phyloP scores from a whole-genome alignment of 2,113 vertebrate genomes.

The Phrynosoma platyrhinos region DNA sequence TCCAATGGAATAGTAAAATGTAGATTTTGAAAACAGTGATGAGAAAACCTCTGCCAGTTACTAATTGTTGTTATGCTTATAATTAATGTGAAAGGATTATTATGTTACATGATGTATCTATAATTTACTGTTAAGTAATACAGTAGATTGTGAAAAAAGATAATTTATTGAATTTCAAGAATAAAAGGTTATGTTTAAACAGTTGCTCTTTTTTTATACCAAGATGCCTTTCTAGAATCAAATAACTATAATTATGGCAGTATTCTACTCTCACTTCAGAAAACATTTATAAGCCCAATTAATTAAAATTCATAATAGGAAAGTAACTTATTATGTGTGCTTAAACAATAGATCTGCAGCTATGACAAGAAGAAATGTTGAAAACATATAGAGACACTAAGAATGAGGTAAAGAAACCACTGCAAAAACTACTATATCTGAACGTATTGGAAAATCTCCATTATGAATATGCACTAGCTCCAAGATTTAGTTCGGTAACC shows the following conservation, averaged over 20 bases:
- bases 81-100: conserved; percentile 26
- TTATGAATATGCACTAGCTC: not conserved
- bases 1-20: conserved; percentile 51
- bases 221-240: not conserved
- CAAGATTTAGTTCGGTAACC: not conserved
- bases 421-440: not conserved
- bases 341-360: conserved; percentile 5
- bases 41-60: conserved; percentile 56
- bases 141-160: conserved; percentile 18
- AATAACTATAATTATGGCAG: conserved; percentile 21
- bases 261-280: conserved; percentile 17
- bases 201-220: not conserved
- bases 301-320: not conserved
- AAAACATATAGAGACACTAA: not conserved
- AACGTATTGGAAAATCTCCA: not conserved
- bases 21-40: conserved; percentile 47
- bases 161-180: not conserved
- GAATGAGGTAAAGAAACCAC: not conserved
- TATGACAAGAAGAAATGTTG: not conserved
- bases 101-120: conserved; percentile 29
- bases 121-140: conserved; percentile 30
- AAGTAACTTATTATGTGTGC: conserved; percentile 1
- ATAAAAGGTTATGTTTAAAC: not conserved
- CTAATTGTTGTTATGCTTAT: not conserved
- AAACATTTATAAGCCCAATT: not conserved